Evolutionary conservation across 2,113 vertebrate species (phyloP), one percentile per base, ranked within the genome.

Genomic region (Gorilla gorilla): DNA sequence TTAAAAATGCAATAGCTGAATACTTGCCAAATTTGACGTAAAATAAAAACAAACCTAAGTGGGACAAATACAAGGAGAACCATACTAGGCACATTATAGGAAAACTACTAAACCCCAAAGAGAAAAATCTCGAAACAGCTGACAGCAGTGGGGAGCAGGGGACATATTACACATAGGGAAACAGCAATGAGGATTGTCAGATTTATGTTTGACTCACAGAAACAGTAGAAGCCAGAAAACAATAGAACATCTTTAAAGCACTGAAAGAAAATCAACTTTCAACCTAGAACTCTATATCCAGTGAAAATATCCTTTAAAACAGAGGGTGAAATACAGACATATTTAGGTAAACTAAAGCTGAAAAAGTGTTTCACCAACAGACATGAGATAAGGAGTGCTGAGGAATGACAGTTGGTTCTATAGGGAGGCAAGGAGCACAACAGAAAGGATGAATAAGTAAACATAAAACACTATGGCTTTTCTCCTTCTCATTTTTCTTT

Each of bases 131-230:
- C 20, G 8, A 75, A 50, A 45, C 1, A 61, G 18, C 6, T 40
- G 35, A 20, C 23, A n/a, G 59, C 11, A 55, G n/a, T 30, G 8
- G 35, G 18, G 5, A 2, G 13, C 17, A 8, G 5, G 14, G 25
- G 32, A 16, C 43, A 48, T 3, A 40, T 38, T 72, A 16, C 16
- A 78, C 40, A n/a, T 40, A 68, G 32, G 23, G 30, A 76, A 76
- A 83, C 14, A 83, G 20, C 18, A 55, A 50, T 38, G n/a, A 90
- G 18, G 1, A 57, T 68, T 52, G 55, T 59, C 23, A 57, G 64
- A 64, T 80, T 96, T 87, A 64, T 70, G 89, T 89, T 48, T 87
- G 66, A 87, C 22, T 86, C 72, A 68, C 48, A 73, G 86, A 96
- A 93, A 93, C 5, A 64, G n/a, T 4, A 25, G 45, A 94, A 76